These are phyloP conservation scores for Zaprionus bogoriensis DNA, from an alignment of 2,888 invertebrate species.

Conservation along the genomic window DNA sequence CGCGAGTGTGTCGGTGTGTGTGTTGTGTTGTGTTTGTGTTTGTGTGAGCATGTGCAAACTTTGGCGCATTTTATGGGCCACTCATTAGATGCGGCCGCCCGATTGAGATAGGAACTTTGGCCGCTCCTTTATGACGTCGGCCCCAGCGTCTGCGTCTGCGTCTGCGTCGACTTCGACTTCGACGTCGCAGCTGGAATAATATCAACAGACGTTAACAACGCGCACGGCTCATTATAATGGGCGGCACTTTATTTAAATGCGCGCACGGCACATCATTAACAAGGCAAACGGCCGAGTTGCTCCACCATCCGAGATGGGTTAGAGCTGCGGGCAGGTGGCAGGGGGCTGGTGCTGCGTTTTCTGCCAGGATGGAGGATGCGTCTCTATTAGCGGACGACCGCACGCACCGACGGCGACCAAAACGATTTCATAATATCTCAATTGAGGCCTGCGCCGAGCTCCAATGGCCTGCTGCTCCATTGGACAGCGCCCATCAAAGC, in stretches of 20 bases:
- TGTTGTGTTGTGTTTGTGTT: not conserved
- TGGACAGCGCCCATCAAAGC: conserved; percentile 54
- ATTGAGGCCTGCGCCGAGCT: conserved; percentile 50
- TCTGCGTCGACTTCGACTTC: conserved; percentile 16
- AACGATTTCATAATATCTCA: conserved; percentile 75
- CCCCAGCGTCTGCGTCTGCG: conserved; percentile 8
- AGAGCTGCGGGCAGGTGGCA: not conserved
- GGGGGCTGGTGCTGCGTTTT: not conserved
- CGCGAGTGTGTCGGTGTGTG: not conserved
- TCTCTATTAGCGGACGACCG: conserved; percentile 67
- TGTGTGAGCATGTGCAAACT: conserved; percentile 45
- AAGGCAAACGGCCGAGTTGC: conserved; percentile 57
- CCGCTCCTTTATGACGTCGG: conserved; percentile 66
- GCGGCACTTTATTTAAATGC: conserved; percentile 77
- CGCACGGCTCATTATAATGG: conserved; percentile 70
- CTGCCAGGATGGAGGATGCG: conserved; percentile 52
- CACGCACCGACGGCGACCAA: conserved; percentile 61
- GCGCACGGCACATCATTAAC: conserved; percentile 76
- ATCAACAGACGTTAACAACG: conserved; percentile 57
- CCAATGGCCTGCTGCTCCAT: conserved; percentile 19
- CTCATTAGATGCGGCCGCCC: conserved; percentile 60
- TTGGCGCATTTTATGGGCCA: conserved; percentile 68
- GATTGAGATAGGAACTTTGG: conserved; percentile 35
- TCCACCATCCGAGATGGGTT: conserved; percentile 7
- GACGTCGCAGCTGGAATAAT: conserved; percentile 53